Percentiles rank a stretch among this genome's conserved stretches.
These are phyloP conservation scores for Tympanoctomys barrerae DNA, from an alignment of 2,797 vertebrate species.

Conservation along the genomic window DNA sequence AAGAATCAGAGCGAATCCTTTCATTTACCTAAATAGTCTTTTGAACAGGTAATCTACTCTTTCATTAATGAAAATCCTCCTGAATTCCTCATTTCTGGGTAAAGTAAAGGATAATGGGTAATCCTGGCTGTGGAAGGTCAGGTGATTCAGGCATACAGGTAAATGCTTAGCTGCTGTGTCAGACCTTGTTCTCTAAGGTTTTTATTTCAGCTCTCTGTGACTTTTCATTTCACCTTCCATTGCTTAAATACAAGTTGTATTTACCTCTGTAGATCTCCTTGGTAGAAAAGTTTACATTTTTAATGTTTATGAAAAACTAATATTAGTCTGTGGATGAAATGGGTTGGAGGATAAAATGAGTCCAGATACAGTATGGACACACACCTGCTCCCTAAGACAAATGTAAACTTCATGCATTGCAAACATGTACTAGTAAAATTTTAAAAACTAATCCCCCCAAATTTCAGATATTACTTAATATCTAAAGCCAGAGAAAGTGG, in stretches of 20 bases:
- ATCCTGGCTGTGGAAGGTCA: neutral
- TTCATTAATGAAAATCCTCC: neutral
- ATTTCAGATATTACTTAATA: neutral
- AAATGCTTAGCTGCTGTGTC: neutral
- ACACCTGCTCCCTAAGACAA: neutral
- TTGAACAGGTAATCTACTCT: neutral
- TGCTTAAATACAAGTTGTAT: neutral
- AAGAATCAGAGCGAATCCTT: no score
- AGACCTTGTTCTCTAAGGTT: neutral
- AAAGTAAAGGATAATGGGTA: neutral
- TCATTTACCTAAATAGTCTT: no score
- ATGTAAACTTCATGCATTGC: neutral
- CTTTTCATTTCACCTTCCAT: neutral
- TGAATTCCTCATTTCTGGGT: neutral
- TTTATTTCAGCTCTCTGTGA: neutral
- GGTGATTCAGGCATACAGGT: neutral
- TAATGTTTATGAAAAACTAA: neutral
- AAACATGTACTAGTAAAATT: neutral
- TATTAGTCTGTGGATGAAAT: neutral
- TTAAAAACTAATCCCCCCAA: neutral
- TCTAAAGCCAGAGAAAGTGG: neutral
- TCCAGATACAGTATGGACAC: neutral
- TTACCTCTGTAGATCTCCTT: neutral
- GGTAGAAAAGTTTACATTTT: neutral
- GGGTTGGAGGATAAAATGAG: neutral